Base-by-base conservation (phyloP, 2,888 invertebrate species). In the Plusia festucae region DNA sequence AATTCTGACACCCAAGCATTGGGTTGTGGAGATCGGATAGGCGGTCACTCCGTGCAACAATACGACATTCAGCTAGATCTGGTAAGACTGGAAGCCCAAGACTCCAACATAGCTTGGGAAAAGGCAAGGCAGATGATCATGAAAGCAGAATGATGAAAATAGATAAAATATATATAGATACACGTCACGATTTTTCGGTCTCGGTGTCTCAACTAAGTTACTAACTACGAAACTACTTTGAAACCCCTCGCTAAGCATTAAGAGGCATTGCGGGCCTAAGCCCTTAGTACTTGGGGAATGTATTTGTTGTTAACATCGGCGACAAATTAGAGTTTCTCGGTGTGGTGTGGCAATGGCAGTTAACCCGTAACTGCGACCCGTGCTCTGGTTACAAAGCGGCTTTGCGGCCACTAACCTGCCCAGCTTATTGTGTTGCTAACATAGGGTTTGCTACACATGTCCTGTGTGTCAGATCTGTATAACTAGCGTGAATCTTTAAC, bases 311-410 rank as follows among this genome's bases (percentile, higher is more conserved):
- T 81, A 86, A 85, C 82, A 83, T 77, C 67, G 72, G 73, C 73
- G 75, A 79, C 79, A 79, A 81, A 84, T 84, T 82, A 82, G 78
- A 78, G 83, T 79, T 78, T 71, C 75, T 77, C 76, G 56, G 61
- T 65, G 60, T 64, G 64, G 53, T 74, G 64, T 59, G 65, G 68
- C 73, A 64, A 72, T 81, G 77, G 79, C 80, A 66, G 79, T 83
- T 80, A 84, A 86, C 82, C 80, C 76, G 81, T 80, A 82, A 78
- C 68, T 73, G 71, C 62, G 69, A 75, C 70, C 75, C 84, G 83
- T 86, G 85, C 76, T 80, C 73, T 60, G 84, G 69, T 76, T 87
- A 82, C 85, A 76, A 83, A 87, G 82, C 80, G 81, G 53, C 64
- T 66, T 53, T 54, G 68, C 68, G 82, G 81, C 73, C 82, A 82